These are phyloP conservation scores for Adineta ricciae DNA, from an alignment of 2,888 invertebrate species.

Conservation along the genomic window DNA sequence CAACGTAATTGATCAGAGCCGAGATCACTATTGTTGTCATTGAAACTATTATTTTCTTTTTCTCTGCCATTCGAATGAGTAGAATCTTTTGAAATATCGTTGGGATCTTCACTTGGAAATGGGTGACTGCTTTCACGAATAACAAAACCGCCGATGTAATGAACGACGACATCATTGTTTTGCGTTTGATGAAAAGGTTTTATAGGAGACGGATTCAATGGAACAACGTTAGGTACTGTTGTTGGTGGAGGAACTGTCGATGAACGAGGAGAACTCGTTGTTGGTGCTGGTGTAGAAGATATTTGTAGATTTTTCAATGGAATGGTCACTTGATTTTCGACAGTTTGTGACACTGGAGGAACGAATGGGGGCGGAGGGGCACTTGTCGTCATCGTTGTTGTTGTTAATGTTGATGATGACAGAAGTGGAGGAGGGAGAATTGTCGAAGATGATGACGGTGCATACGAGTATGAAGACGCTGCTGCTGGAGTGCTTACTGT, in stretches of 20 bases:
- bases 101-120: neutral
- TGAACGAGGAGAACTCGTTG: neutral
- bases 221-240: conserved; percentile 2
- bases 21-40: neutral
- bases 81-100: neutral
- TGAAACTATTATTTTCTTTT: conserved; percentile 10
- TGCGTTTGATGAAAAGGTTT: neutral
- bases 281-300: neutral
- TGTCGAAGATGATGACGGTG: neutral
- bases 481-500: neutral
- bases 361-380: neutral
- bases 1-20: conserved; percentile 1
- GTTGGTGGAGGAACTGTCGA: neutral
- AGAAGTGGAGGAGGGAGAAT: neutral
- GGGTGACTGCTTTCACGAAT: conserved; percentile 17
- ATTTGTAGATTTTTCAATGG: conserved; percentile 18
- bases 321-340: conserved; percentile 6
- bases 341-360: neutral
- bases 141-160: neutral
- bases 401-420: neutral
- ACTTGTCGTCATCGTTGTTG: neutral
- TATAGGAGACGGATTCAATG: neutral
- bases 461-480: neutral
- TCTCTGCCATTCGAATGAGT: neutral
- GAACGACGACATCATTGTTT: neutral